These are phyloP conservation scores for Ornithorhynchus anatinus DNA, from an alignment of 2,113 vertebrate species.

Conservation along the genomic window DNA sequence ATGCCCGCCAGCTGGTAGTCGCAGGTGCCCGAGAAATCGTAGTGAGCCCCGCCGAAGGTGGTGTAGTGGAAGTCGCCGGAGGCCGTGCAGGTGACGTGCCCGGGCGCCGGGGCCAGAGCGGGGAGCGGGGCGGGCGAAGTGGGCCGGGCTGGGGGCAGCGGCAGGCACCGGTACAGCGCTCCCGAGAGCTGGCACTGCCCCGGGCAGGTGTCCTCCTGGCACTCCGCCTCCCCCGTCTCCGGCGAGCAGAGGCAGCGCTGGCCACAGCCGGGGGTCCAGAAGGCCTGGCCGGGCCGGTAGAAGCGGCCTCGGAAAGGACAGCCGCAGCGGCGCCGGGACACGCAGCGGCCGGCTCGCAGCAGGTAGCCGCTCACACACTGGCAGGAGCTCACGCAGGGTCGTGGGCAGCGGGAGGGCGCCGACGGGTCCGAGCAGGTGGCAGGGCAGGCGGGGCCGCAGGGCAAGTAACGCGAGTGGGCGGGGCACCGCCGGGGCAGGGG, in stretches of 20 bases:
- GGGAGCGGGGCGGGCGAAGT: too few relatives aligned
- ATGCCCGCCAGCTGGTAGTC: conserved; percentile 64
- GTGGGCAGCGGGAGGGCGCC: conserved; percentile 18
- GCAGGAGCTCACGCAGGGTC: conserved; percentile 60
- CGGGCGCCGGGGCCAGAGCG: conserved; percentile 11
- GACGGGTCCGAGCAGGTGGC: conserved; percentile 59
- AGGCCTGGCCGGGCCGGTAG: conserved; percentile 56
- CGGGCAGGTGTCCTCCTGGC: conserved; percentile 48
- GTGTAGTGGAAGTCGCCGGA: conserved; percentile 66
- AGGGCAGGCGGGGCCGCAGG: conserved; percentile 62
- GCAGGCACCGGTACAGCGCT: conserved; percentile 54
- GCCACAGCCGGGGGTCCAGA: conserved; percentile 66
- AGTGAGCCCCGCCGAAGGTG: conserved; percentile 64
- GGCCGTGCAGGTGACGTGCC: conserved; percentile 51
- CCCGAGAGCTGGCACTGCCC: conserved; percentile 49
- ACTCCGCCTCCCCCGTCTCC: conserved; percentile 46
- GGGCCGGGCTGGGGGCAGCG: conserved; percentile 42
- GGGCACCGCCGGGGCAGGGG: conserved; percentile 66
- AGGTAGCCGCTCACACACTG: conserved; percentile 63
- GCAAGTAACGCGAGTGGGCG: conserved; percentile 64
- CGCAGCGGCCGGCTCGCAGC: conserved; percentile 57
- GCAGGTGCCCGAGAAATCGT: conserved; percentile 70
- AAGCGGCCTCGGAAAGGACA: conserved; percentile 68
- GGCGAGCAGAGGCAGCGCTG: conserved; percentile 51
- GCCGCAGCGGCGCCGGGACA: conserved; percentile 54